phyloP scores from a whole-genome alignment of 2,888 invertebrate genomes.

The Diachrysia chrysitis region DNA sequence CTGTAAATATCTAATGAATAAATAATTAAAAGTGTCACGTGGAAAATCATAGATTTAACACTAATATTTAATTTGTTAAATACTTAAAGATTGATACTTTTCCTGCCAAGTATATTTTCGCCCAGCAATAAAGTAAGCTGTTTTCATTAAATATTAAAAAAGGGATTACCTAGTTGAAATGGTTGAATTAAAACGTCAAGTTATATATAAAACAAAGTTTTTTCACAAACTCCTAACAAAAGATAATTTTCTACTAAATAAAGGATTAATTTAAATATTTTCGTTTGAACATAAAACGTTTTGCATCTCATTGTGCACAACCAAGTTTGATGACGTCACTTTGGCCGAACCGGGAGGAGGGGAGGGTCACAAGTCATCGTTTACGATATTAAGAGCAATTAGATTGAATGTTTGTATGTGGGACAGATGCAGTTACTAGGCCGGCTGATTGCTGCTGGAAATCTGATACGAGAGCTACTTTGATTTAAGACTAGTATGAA shows the following conservation, averaged over 20 bases:
- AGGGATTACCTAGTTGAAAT: too few species aligned
- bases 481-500: neutral
- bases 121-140: too few species aligned
- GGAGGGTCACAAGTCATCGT: conserved; percentile 31
- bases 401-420: conserved; percentile 19
- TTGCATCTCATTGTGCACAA: conserved; percentile 30
- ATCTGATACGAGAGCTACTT: neutral
- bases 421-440: neutral
- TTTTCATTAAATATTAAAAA: too few species aligned
- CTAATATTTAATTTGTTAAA: too few species aligned
- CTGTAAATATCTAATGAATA: too few species aligned
- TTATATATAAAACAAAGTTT: neutral
- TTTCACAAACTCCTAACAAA: neutral
- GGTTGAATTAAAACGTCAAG: too few species aligned
- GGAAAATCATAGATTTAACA: too few species aligned
- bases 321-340: conserved; percentile 32
- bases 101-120: too few species aligned
- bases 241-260: neutral
- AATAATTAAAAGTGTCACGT: too few species aligned
- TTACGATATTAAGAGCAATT: conserved; percentile 38
- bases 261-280: neutral
- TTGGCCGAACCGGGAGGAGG: neutral
- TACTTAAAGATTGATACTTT: too few species aligned
- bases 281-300: conserved; percentile 13
- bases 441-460: neutral